phyloP scores from a whole-genome alignment of 1,140 invertebrate species.

The Cataglyphis hispanica region DNA sequence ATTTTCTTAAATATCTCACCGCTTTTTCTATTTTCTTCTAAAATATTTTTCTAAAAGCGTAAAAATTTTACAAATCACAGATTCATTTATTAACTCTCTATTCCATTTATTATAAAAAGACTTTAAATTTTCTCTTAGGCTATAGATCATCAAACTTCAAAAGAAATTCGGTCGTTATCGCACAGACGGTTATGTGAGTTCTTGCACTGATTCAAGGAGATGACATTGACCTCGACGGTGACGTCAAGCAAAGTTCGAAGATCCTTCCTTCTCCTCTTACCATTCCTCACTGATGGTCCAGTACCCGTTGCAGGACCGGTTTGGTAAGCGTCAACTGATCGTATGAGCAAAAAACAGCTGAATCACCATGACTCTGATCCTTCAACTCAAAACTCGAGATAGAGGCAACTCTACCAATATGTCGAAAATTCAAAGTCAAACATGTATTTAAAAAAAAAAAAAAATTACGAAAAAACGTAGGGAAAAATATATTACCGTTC shows the following conservation, averaged over 20 bases:
- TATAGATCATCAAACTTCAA: background rate
- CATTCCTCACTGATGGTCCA: constrained; percentile 70
- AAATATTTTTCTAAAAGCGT: constrained; percentile 13
- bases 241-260: constrained; percentile 74
- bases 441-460: background rate
- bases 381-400: constrained; percentile 65
- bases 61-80: background rate
- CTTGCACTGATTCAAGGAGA: constrained; percentile 55
- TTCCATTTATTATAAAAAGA: background rate
- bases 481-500: background rate
- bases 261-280: constrained; percentile 67
- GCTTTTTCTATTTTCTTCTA: background rate
- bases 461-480: constrained; percentile 1
- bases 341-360: constrained; percentile 73
- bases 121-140: background rate
- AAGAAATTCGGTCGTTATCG: constrained; percentile 30
- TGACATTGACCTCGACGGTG: constrained; percentile 77
- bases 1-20: background rate
- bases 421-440: constrained; percentile 66
- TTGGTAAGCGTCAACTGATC: constrained; percentile 75
- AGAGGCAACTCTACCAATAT: constrained; percentile 52
- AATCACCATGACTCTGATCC: constrained; percentile 75
- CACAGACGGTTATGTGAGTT: constrained; percentile 44
- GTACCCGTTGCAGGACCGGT: constrained; percentile 76
- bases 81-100: background rate